These are phyloP conservation scores for Nezara viridula DNA, from an alignment of 2,888 invertebrate genomes.

Conservation along the genomic window DNA sequence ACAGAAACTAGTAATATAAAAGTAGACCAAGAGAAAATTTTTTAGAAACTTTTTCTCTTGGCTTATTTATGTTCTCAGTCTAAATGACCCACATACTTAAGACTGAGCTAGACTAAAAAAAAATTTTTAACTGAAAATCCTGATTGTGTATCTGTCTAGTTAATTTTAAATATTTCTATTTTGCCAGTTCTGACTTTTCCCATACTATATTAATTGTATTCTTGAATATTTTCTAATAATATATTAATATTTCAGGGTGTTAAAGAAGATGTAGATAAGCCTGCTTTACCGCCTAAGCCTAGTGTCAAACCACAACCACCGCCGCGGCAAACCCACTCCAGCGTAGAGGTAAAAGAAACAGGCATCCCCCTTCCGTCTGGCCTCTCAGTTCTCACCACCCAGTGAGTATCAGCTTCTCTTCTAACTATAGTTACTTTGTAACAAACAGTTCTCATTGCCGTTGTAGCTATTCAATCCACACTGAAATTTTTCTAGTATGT, in stretches of 20 bases:
- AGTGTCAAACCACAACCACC: slow-evolving; percentile 74
- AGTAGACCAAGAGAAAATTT: too few relatives aligned
- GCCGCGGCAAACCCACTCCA: slow-evolving; percentile 70
- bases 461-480: neutral
- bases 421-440: neutral
- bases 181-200: too few relatives aligned
- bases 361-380: slow-evolving; percentile 58
- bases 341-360: slow-evolving; percentile 62
- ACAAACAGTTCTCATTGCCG: neutral
- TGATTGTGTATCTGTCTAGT: too few relatives aligned
- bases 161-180: too few relatives aligned
- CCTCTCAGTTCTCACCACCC: slow-evolving; percentile 60
- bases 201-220: too few relatives aligned
- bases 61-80: too few relatives aligned
- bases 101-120: too few relatives aligned
- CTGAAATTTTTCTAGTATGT: neutral
- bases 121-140: too few relatives aligned
- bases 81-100: too few relatives aligned
- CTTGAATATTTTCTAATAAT: neutral
- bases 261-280: slow-evolving; percentile 73
- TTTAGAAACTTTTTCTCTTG: too few relatives aligned
- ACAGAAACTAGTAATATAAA: too few relatives aligned
- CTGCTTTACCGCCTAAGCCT: slow-evolving; percentile 88
- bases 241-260: neutral
- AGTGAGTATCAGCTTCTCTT: neutral